Evolutionary conservation across 2,888 invertebrate species (phyloP), one percentile per base, ranked within the genome.

Genomic region (Nomada hirtipes): DNA sequence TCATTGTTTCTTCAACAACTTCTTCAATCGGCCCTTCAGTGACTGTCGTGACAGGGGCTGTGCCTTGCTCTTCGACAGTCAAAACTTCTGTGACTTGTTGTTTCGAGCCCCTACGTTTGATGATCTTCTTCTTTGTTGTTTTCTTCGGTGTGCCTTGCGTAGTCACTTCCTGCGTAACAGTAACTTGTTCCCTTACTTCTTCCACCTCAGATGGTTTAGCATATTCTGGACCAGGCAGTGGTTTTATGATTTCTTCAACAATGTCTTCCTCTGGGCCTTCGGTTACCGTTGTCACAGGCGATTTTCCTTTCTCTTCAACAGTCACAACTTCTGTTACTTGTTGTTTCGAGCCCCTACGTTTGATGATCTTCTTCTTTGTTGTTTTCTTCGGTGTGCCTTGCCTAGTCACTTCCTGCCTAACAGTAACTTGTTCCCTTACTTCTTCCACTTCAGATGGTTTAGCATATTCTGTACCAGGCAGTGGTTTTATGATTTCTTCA

Each of bases 251-350:
- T 71, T 79, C 79, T 42, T 74, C 71, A 0, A 84, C 26, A 2
- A 84, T 20, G 69, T 94, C 94, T 76, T 94, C 94, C 85, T 95
- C 94, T 60, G 89, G 86, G 0, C 68, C 78, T 26, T 80, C 83
- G 2, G 52, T 64, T 1, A 72, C 57, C 0, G 65, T 73, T 9
- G 61, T 74, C 0, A 84, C 42, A 0, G 79, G 67, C 26, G 84
- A 85, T 85, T 90, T 93, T 73, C 79, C 90, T 91, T 88, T 60
- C 85, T 93, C 80, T 87, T 90, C 92, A 85, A 91, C 88, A 85
- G 80, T 79, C 86, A 90, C 20, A 87, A 76, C 89, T 65, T 90
- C 91, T 0, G 76, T 90, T 9, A 82, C 57, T 52, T 84, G 75
- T 15, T 73, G 92, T 29, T 88, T 88, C 64, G 65, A 90, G 29